Percentiles rank a stretch among this genome's conserved stretches.
Conservation (phyloP, 2,797 vertebrate species). For the Chelon labrosus region DNA sequence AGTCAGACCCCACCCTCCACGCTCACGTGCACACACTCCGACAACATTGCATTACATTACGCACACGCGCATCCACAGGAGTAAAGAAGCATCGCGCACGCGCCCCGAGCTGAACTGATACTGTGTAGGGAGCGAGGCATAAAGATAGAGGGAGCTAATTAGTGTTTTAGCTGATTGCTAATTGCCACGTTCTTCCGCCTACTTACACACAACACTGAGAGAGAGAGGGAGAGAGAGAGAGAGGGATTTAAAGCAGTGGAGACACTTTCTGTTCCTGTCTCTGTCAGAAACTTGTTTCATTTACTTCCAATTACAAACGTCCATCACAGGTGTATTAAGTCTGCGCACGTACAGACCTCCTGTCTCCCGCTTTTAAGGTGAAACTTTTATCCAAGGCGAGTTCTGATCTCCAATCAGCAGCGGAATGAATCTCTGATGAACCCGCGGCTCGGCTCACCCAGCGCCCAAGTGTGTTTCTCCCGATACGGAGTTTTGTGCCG, state of each 20-base stretch:
- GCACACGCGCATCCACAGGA: neutral
- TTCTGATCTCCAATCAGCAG: too few relatives aligned
- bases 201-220: conserved; percentile 59
- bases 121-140: conserved; percentile 21
- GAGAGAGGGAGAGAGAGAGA: conserved; percentile 18
- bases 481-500: too few relatives aligned
- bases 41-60: conserved; percentile 5
- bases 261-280: conserved; percentile 7
- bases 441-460: too few relatives aligned
- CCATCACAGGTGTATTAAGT: conserved; percentile 14
- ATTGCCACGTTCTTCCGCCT: conserved; percentile 80
- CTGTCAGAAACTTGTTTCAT: conserved; percentile 32
- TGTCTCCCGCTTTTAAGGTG: neutral
- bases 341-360: neutral
- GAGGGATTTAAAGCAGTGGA: neutral
- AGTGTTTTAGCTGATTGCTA: conserved; percentile 84
- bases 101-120: neutral
- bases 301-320: conserved; percentile 39
- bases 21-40: conserved; percentile 27
- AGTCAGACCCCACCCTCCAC: conserved; percentile 60
- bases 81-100: neutral
- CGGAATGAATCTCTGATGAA: too few relatives aligned
- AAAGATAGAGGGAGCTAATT: conserved; percentile 72
- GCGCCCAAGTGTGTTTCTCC: too few relatives aligned
- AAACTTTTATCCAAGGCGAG: neutral